Evolutionary conservation across 2,113 vertebrate species (phyloP).

Genomic region (Bostrychus sinensis): DNA sequence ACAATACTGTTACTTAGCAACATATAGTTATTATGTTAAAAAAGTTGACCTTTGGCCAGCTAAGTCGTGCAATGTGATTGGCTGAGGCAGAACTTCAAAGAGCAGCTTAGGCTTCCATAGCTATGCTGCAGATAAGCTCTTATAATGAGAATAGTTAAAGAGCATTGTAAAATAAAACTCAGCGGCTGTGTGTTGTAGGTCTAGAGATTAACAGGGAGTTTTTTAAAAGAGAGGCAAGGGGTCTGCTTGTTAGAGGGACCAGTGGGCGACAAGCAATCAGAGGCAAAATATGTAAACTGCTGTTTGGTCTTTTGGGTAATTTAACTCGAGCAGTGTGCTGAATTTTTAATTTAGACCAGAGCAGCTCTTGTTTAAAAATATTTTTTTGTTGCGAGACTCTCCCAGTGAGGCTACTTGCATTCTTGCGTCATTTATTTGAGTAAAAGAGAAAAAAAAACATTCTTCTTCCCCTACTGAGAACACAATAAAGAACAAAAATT

Average conservation of each 20-base stretch:
- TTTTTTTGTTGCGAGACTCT: slow-evolving; percentile 1
- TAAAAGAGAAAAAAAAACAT: slow-evolving; percentile 10
- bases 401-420: not conserved
- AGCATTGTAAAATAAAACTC: slow-evolving; percentile 61
- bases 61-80: slow-evolving; percentile 54
- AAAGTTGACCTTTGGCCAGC: slow-evolving; percentile 56
- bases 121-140: slow-evolving; percentile 67
- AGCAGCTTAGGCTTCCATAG: slow-evolving; percentile 64
- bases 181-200: slow-evolving; percentile 7
- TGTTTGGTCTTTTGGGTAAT: slow-evolving; percentile 27
- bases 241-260: slow-evolving; percentile 21
- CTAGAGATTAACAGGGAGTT: slow-evolving; percentile 45
- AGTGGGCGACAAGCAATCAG: slow-evolving; percentile 15
- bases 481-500: not conserved
- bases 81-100: slow-evolving; percentile 67
- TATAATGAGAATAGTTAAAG: slow-evolving; percentile 67
- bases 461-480: slow-evolving; percentile 14
- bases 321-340: slow-evolving; percentile 6
- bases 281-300: slow-evolving; percentile 21
- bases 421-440: slow-evolving; percentile 11
- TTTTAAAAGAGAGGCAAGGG: slow-evolving; percentile 22
- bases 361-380: slow-evolving; percentile 1
- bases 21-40: slow-evolving; percentile 69
- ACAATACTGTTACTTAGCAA: slow-evolving; percentile 67
- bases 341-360: slow-evolving; percentile 2